These are phyloP conservation scores for Drosophila nasuta DNA, from an alignment of 1,140 invertebrate genomes.

Conservation along the genomic window DNA sequence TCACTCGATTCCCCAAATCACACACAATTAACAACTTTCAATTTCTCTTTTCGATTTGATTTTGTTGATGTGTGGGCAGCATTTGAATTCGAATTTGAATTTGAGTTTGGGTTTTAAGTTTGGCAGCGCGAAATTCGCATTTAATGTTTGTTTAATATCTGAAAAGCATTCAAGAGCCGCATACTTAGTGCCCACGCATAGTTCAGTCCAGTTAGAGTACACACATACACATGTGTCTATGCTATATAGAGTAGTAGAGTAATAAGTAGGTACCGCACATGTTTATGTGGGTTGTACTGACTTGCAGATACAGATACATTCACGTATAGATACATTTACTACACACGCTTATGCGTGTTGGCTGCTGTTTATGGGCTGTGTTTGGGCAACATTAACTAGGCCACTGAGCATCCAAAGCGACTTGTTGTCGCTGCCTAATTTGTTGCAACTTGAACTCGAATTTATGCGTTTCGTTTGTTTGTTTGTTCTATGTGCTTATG, in stretches of 20 bases:
- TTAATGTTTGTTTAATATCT: constrained; percentile 74
- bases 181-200: constrained; percentile 75
- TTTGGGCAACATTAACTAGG: constrained; percentile 69
- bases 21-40: constrained; percentile 37
- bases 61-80: constrained; percentile 27
- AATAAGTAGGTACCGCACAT: constrained; percentile 13
- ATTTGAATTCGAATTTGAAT: constrained; percentile 39
- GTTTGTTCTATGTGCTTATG: neutral
- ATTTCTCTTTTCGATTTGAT: constrained; percentile 39
- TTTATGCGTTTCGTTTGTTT: neutral
- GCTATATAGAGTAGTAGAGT: constrained; percentile 11
- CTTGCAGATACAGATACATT: constrained; percentile 48
- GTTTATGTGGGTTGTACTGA: constrained; percentile 35
- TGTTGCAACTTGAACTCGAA: constrained; percentile 23
- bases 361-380: constrained; percentile 59
- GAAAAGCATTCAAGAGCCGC: constrained; percentile 61
- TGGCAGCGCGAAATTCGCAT: constrained; percentile 39
- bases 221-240: constrained; percentile 5
- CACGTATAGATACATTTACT: constrained; percentile 23
- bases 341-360: constrained; percentile 57
- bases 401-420: constrained; percentile 66
- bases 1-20: constrained; percentile 6
- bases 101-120: constrained; percentile 16
- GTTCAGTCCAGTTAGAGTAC: constrained; percentile 50
- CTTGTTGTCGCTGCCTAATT: constrained; percentile 38